Evolutionary conservation across 2,888 invertebrate genomes (phyloP).

Genomic region (Nasonia oneida): DNA sequence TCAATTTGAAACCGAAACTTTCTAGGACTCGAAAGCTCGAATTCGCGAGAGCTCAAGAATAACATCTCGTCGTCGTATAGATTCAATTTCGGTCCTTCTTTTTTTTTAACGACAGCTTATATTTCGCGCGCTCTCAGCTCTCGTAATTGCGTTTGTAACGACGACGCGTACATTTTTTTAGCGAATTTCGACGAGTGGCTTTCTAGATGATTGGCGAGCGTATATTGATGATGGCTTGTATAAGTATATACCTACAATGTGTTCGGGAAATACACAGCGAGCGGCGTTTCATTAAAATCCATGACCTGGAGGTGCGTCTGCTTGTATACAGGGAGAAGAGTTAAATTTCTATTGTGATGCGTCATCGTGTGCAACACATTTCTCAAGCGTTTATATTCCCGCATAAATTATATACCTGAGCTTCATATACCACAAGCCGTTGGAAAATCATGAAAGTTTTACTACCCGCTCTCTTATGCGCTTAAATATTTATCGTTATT

Average conservation of each 20-base stretch:
- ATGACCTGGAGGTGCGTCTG: conserved; percentile 20
- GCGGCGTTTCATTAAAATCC: conserved; percentile 13
- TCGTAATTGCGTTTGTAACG: not conserved
- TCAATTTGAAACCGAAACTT: conserved; percentile 32
- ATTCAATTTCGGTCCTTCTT: not conserved
- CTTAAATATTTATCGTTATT: not conserved
- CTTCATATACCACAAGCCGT: not conserved
- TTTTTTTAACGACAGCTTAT: not conserved
- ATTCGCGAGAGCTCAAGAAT: not conserved
- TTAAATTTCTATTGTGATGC: conserved; percentile 33
- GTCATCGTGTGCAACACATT: conserved; percentile 9
- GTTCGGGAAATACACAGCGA: not conserved
- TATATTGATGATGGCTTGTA: not conserved
- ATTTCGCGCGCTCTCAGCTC: not conserved
- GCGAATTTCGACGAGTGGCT: not conserved
- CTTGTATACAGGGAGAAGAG: not conserved
- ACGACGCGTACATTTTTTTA: not conserved
- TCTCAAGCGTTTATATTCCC: conserved; percentile 19
- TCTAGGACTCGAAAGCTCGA: conserved; percentile 30
- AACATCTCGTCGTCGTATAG: not conserved
- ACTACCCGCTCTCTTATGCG: not conserved
- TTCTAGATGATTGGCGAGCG: not conserved
- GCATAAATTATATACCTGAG: conserved; percentile 19
- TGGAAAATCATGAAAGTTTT: not conserved
- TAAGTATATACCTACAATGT: not conserved